Evolutionary conservation across 2,888 invertebrate genomes (phyloP).

Genomic region (Bruchidius siliquastri): DNA sequence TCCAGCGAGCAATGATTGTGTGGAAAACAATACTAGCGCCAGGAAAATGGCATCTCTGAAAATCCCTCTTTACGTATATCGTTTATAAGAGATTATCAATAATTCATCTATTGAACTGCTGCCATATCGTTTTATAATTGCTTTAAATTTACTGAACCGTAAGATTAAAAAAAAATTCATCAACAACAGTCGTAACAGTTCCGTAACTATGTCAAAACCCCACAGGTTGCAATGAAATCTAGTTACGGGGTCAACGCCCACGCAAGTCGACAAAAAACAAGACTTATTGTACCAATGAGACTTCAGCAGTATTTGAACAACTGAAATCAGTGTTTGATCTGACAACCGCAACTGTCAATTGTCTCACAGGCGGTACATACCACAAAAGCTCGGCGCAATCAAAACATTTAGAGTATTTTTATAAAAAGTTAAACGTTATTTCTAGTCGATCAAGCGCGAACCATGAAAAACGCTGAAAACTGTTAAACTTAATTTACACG

Average conservation of each 20-base stretch:
- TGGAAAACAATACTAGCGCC: too few species aligned
- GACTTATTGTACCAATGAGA: neutral
- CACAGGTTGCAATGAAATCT: neutral
- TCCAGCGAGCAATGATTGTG: too few species aligned
- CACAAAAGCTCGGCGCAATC: neutral
- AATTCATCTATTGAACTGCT: too few species aligned
- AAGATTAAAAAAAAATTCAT: neutral
- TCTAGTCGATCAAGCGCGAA: conserved; percentile 6
- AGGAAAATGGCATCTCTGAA: too few species aligned
- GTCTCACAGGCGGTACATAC: neutral
- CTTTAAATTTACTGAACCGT: neutral
- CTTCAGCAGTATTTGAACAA: neutral
- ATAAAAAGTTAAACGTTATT: conserved; percentile 12
- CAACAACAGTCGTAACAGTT: neutral
- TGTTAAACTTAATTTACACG: conserved; percentile 13
- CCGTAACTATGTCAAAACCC: neutral
- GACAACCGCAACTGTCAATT: neutral
- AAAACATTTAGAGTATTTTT: neutral
- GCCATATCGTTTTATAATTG: neutral
- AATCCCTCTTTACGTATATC: too few species aligned
- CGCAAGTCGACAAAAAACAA: neutral
- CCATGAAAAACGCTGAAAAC: conserved; percentile 11
- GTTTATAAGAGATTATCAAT: too few species aligned
- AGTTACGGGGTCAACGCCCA: neutral
- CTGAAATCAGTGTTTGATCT: neutral